Percentiles rank a stretch among this genome's conserved stretches.
Evolutionary conservation across 1,140 invertebrate genomes (phyloP).

Genomic region (Dendroctonus valens): DNA sequence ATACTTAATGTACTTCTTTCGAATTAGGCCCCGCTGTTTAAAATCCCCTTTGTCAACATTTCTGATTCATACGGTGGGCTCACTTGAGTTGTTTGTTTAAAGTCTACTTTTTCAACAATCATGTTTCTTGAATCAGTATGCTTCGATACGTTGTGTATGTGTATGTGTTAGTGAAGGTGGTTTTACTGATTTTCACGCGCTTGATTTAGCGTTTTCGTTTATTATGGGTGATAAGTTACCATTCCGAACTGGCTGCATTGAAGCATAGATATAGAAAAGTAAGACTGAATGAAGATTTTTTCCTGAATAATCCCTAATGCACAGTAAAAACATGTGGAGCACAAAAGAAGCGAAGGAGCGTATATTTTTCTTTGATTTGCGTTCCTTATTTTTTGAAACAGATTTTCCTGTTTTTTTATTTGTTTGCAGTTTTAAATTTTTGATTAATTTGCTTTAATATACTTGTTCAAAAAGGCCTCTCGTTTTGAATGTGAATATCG

Average conservation of each 20-base stretch:
- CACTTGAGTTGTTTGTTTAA: not conserved
- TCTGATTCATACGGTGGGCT: no score
- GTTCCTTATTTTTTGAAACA: not conserved
- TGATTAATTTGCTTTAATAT: not conserved
- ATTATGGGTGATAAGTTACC: slow-evolving; percentile 36
- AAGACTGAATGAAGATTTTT: not conserved
- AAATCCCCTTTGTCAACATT: no score
- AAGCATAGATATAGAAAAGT: slow-evolving; percentile 34
- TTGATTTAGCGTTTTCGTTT: not conserved
- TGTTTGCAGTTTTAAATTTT: not conserved
- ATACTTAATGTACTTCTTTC: no score
- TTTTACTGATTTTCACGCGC: not conserved
- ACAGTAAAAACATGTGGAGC: no score
- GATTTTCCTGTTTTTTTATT: not conserved
- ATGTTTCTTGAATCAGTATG: slow-evolving; percentile 10
- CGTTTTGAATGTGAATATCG: no score
- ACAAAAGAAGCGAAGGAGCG: not conserved
- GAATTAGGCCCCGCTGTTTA: no score
- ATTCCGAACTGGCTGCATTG: slow-evolving; percentile 35
- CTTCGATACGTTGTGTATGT: not conserved
- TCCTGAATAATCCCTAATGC: no score
- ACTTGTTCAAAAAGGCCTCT: not conserved
- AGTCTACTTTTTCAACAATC: no score
- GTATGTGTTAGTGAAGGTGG: not conserved
- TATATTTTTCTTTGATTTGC: not conserved